Evolutionary conservation across 2,113 vertebrate species (phyloP), one percentile per base, ranked within the genome.

Genomic region (Anthoscopus minutus): DNA sequence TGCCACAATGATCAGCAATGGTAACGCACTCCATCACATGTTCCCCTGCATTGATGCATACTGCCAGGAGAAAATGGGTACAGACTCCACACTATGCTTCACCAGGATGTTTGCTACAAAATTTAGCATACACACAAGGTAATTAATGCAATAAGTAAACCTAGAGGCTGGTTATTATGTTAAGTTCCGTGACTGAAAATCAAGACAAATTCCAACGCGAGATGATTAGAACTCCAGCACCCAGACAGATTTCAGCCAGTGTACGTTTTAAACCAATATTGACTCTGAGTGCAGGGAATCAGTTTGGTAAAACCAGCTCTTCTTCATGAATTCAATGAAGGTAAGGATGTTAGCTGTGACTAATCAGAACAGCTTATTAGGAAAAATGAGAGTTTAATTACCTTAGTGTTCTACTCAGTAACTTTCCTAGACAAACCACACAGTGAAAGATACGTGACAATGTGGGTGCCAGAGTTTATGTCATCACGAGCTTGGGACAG

Each of bases 391-490:
- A 89, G 50, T 69, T 93, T 96, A 95, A 95, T 94, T 91, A 74
- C 93, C 62, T 53, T 57, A 56, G 53, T 84, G 44, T 56, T 90
- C 84, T 79, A 48, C 50, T 81, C 76, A 45, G 56, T 95, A 91
- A 96, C 73, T 95, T 92, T 92, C 60, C 81, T 74, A 97, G 86
- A 94, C 81, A 45, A 84, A 93, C 70, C 88, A 91, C 93, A 93
- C 84, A 62, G 57, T 53, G 91, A 69, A 93, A 90, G 91, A 93
- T 96, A 92, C 74, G 77, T 97, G 97, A 96, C 85, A 95, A 74
- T 15, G 95, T 96, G 95, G 95, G 95, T 96, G 94, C 94, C 20
- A 7, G 60, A 89, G 88, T 91, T 95, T 54, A 13, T 87, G 82
- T 67, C 65, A 87, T 94, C 93, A 97, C 28, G 40, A 93, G 93